Base-by-base conservation (phyloP, 2,797 vertebrate genomes). In the Rhinichthys osculus region DNA sequence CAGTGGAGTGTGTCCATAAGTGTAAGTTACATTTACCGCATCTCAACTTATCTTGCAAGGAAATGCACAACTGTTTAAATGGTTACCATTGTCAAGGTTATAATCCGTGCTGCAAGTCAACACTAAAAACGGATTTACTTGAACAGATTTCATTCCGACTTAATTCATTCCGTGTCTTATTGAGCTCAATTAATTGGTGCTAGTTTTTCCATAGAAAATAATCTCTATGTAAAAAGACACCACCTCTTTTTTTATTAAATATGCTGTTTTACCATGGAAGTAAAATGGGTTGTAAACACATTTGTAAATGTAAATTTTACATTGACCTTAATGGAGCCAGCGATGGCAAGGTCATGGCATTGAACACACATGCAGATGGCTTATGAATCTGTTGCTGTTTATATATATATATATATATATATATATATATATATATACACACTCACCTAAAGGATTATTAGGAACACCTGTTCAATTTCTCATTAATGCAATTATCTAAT, bases 1-100 rank as follows among this genome's bases (percentile, higher is more conserved):
- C 85, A 77, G 52, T 40, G 69, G 86, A 89, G 77, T 83, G 69
- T 86, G 57, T 76, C 71, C 44, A 16, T n/a, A 50, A 77, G 72
- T 27, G 35, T 52, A 30, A n/a, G 70, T 70, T 71, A 78, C 72
- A 67, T 77, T 77, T 50, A 57, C 67, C 13, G 10, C n/a, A n/a
- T 84, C 72, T 84, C 3, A 62, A 27, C n/a, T 69, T 23, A 69
- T 42, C 3, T 27, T 70, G 74, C 40, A 33, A 71, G 80, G 6
- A 27, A 83, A 83, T 64, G 57, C 47, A 70, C 66, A 54, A 57
- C 14, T 35, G 38, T 84, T 84, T n/a, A 40, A 30, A 69, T 4
- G 21, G 21, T 50, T 52, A 4, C 10, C 17, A 35, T 14, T 67
- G 59, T 40, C 47, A 40, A 77, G 69, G 44, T 69, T 54, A 54